A percentile compares a stretch with the other conserved stretches of the same genome.
Conservation (phyloP, 2,113 vertebrate genomes). For the Lonchura striata region DNA sequence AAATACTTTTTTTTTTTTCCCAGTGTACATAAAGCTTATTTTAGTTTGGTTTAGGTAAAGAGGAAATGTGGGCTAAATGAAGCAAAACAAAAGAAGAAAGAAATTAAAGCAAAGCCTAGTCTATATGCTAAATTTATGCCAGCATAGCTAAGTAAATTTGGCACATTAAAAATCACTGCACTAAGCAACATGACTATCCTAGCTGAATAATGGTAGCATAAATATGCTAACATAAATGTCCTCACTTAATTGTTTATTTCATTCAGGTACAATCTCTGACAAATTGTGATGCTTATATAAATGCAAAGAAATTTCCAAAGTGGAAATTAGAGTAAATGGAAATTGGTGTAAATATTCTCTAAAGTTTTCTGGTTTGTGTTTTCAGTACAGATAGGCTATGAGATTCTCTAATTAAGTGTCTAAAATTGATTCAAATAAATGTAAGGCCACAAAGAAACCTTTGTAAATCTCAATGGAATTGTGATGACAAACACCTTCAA, state of each 20-base stretch:
- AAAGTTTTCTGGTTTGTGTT: neutral
- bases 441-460: neutral
- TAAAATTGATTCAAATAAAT: neutral
- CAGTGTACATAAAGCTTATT: neutral
- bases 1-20: neutral
- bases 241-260: neutral
- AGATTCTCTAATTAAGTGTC: neutral
- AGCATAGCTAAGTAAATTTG: neutral
- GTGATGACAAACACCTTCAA: neutral
- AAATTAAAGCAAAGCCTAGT: neutral
- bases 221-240: neutral
- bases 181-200: neutral
- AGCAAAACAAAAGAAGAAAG: constrained; percentile 16
- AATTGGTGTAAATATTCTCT: accelerated
- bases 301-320: neutral
- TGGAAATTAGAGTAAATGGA: neutral
- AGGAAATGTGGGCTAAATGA: neutral
- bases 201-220: neutral
- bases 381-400: neutral
- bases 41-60: neutral
- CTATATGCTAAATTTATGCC: neutral
- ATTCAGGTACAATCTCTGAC: neutral
- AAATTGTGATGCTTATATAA: neutral
- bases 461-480: neutral
- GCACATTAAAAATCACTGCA: neutral